These are phyloP conservation scores for Mus minutoides DNA, from an alignment of 2,797 vertebrate genomes.

Conservation along the genomic window DNA sequence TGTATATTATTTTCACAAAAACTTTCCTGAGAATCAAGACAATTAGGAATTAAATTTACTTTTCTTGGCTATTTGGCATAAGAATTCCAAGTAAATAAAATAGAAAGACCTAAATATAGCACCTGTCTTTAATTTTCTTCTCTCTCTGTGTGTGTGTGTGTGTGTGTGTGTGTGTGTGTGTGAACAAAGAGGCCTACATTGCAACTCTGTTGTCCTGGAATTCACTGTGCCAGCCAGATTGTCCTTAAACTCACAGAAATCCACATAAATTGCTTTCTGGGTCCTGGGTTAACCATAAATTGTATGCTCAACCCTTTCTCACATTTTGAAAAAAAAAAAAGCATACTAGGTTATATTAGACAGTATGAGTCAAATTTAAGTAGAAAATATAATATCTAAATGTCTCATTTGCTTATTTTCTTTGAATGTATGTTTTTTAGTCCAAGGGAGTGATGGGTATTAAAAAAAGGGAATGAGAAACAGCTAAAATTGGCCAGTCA, in stretches of 20 bases:
- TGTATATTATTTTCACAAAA: slow-evolving; percentile 15
- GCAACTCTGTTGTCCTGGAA: not conserved
- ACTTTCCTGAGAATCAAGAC: not conserved
- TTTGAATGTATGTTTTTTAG: not conserved
- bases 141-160: too few species aligned
- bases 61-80: not conserved
- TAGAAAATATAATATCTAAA: not conserved
- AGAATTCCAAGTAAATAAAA: not conserved
- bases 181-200: not conserved
- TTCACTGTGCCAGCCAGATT: not conserved
- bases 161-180: not conserved
- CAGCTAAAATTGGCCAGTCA: not conserved
- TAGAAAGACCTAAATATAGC: not conserved
- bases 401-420: not conserved
- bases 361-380: not conserved
- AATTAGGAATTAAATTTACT: slow-evolving; percentile 22
- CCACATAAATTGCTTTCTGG: not conserved
- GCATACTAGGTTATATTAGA: not conserved
- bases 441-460: not conserved
- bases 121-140: not conserved
- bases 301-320: not conserved
- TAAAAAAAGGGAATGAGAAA: not conserved
- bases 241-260: not conserved
- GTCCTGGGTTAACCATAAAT: not conserved
- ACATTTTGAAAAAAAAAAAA: not conserved